Conservation (phyloP, 2,888 invertebrate species). For the Cephonodes hylas region DNA sequence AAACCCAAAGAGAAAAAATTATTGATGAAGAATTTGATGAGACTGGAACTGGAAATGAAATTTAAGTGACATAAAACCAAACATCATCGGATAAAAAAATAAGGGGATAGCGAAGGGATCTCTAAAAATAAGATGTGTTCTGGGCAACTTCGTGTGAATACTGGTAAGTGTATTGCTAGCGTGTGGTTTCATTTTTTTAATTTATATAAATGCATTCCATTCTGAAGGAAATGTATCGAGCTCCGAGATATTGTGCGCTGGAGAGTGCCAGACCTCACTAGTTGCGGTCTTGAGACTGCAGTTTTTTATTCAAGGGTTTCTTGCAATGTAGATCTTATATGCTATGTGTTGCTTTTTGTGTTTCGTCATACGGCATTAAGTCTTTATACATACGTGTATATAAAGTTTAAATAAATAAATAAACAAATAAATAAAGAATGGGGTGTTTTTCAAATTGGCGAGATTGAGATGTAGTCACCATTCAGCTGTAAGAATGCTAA, state of each 20-base stretch:
- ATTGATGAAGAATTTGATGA: too few relatives aligned
- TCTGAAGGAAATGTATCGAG: conserved; percentile 16
- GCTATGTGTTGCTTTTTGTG: not conserved
- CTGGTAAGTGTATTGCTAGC: conserved; percentile 33
- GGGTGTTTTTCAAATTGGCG: too few relatives aligned
- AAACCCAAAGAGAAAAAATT: too few relatives aligned
- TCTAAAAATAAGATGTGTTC: conserved; percentile 24
- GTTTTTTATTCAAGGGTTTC: not conserved
- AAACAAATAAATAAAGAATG: too few relatives aligned
- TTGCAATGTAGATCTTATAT: too few relatives aligned
- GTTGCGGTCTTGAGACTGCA: not conserved
- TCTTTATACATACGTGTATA: not conserved
- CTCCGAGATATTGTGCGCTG: conserved; percentile 18
- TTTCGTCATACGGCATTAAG: not conserved
- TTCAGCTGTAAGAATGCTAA: too few relatives aligned
- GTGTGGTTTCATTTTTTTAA: conserved; percentile 26
- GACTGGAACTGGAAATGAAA: too few relatives aligned
- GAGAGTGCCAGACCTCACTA: not conserved
- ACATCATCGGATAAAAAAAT: too few relatives aligned
- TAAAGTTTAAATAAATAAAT: too few relatives aligned
- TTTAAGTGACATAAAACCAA: too few relatives aligned
- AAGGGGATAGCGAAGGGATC: conserved; percentile 20
- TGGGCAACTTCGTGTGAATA: conserved; percentile 27
- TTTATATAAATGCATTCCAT: conserved; percentile 23
- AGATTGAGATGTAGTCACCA: too few relatives aligned